These are phyloP conservation scores for Himalopsyche kuldschensis DNA, from an alignment of 2,888 invertebrate genomes.

Conservation along the genomic window DNA sequence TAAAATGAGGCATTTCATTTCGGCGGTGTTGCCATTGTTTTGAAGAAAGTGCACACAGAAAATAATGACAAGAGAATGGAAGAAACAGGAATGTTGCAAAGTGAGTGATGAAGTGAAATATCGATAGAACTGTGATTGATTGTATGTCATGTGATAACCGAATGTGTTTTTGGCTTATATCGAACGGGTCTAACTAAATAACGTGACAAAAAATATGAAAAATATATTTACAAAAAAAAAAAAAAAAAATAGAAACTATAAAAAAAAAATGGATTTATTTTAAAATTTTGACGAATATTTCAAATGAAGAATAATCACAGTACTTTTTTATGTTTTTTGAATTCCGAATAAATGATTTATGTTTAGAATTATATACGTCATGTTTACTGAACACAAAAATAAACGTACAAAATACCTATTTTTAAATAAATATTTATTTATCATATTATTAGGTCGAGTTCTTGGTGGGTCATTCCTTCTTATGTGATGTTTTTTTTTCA, in stretches of 20 bases:
- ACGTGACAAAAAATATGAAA: not conserved
- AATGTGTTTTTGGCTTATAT: not conserved
- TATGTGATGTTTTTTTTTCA: no score
- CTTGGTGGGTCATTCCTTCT: no score
- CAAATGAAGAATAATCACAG: no score
- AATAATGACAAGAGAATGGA: not conserved
- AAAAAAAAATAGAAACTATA: not conserved
- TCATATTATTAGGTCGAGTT: no score
- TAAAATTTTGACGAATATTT: no score
- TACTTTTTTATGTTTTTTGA: no score
- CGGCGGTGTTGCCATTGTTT: not conserved
- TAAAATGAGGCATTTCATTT: not conserved
- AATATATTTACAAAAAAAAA: not conserved
- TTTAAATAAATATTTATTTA: no score
- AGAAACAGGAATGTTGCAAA: not conserved
- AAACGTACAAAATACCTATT: no score
- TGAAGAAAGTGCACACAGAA: not conserved
- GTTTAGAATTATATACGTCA: no score
- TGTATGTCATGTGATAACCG: not conserved
- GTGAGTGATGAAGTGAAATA: not conserved
- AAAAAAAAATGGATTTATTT: no score
- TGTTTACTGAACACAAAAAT: no score
- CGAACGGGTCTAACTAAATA: not conserved
- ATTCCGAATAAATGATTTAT: no score
- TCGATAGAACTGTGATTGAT: not conserved